phyloP scores from a whole-genome alignment of 2,113 vertebrate genomes.

The Neodontobutis hainanensis region DNA sequence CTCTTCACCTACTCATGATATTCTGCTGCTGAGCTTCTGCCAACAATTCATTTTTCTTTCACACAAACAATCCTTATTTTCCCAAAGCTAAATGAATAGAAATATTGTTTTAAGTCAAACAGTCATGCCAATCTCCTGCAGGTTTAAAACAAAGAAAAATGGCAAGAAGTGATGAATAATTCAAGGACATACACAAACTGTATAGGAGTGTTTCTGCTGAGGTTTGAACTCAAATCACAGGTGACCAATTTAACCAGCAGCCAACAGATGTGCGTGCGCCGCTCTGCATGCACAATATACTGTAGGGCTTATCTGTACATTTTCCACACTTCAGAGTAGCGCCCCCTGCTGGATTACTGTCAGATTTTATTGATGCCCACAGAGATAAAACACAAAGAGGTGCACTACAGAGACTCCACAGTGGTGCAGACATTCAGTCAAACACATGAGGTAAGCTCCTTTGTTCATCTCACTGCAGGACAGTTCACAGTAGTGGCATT shows the following conservation, averaged over 20 bases:
- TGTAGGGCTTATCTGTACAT: not conserved
- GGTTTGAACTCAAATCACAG: constrained; percentile 1
- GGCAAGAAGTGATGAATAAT: constrained; percentile 19
- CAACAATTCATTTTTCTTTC: not conserved
- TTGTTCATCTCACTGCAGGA: too few relatives aligned
- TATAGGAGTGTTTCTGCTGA: not conserved
- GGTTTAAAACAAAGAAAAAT: not conserved
- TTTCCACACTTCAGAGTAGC: not conserved
- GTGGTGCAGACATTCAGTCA: not conserved
- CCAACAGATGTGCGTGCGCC: not conserved
- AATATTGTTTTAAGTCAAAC: constrained; percentile 7
- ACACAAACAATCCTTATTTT: not conserved
- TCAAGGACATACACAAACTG: not conserved
- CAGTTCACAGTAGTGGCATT: too few relatives aligned
- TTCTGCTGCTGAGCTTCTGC: constrained; percentile 14
- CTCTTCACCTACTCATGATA: constrained; percentile 2
- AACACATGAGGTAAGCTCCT: too few relatives aligned
- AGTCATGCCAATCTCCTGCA: constrained; percentile 13
- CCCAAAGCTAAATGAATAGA: not conserved
- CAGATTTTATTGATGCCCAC: not conserved
- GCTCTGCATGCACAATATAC: not conserved
- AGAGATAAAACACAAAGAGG: constrained; percentile 11
- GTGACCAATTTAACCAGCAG: not conserved
- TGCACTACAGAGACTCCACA: not conserved
- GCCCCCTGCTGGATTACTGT: constrained; percentile 26